Percentiles rank a stretch among this genome's conserved stretches.
Conservation (phyloP, 2,797 vertebrate genomes). For the Adrianichthys oophorus region DNA sequence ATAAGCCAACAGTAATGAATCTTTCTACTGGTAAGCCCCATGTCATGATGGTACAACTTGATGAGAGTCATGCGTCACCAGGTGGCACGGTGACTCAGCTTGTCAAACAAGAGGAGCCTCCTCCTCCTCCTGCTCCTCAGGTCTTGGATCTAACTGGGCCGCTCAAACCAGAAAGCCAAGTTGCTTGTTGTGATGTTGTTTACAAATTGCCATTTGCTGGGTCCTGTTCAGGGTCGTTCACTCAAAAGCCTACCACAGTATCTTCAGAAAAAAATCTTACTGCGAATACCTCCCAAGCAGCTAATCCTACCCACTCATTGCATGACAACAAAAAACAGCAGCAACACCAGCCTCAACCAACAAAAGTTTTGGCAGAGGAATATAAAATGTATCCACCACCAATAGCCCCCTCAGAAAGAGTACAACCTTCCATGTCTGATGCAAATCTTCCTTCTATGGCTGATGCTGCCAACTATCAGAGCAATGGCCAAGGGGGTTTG, state of each 20-base stretch:
- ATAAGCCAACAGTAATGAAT: constrained; percentile 84
- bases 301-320: constrained; percentile 67
- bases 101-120: constrained; percentile 84
- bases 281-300: constrained; percentile 68
- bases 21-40: constrained; percentile 88
- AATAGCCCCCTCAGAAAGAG: constrained; percentile 77
- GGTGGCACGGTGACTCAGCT: constrained; percentile 86
- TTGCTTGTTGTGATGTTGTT: constrained; percentile 96
- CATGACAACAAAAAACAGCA: constrained; percentile 52
- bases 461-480: constrained; percentile 85
- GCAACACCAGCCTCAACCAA: constrained; percentile 56
- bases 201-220: constrained; percentile 96
- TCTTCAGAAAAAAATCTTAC: constrained; percentile 80
- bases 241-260: constrained; percentile 81
- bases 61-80: constrained; percentile 79
- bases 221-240: constrained; percentile 88
- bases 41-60: constrained; percentile 94
- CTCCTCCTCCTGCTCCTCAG: constrained; percentile 71
- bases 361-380: constrained; percentile 71
- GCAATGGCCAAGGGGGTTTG: constrained; percentile 81
- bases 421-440: constrained; percentile 96
- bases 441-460: constrained; percentile 85
- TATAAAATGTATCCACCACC: constrained; percentile 78
- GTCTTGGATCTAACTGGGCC: constrained; percentile 93
- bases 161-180: constrained; percentile 91